Percentiles rank a stretch among this genome's conserved stretches.
phyloP scores from a whole-genome alignment of 2,888 invertebrate species.

The Megastigmus dorsalis region DNA sequence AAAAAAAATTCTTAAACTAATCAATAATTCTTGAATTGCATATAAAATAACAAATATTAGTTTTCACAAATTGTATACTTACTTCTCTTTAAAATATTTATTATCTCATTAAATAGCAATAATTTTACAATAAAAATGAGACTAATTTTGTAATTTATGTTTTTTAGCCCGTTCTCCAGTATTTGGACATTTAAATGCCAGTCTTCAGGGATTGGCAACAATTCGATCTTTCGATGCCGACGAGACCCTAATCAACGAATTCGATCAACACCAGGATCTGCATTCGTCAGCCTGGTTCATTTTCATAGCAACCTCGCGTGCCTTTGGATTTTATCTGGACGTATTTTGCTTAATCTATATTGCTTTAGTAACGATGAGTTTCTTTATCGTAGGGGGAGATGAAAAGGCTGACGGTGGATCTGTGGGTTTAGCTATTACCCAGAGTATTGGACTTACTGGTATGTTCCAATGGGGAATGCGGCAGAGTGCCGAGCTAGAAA shows the following conservation, averaged over 20 bases:
- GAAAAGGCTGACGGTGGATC: slow-evolving; percentile 79
- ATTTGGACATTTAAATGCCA: slow-evolving; percentile 93
- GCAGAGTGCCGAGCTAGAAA: slow-evolving; percentile 92
- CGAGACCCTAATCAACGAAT: slow-evolving; percentile 84
- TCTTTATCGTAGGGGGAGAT: slow-evolving; percentile 78
- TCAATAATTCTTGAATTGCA: too few relatives aligned
- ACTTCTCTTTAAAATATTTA: too few relatives aligned
- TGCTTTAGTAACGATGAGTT: slow-evolving; percentile 88
- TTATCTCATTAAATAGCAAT: too few relatives aligned
- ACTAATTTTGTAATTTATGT: background rate
- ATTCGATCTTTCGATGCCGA: slow-evolving; percentile 93
- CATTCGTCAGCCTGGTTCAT: slow-evolving; percentile 95
- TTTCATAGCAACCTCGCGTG: slow-evolving; percentile 91
- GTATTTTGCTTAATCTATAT: slow-evolving; percentile 91
- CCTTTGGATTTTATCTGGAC: slow-evolving; percentile 96
- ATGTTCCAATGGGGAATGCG: slow-evolving; percentile 94
- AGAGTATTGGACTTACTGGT: slow-evolving; percentile 86
- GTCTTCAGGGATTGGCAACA: slow-evolving; percentile 92
- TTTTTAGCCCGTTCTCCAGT: slow-evolving; percentile 92
- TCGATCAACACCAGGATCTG: slow-evolving; percentile 87
- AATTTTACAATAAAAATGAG: background rate
- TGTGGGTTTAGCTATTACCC: slow-evolving; percentile 87
- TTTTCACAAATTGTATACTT: too few relatives aligned
- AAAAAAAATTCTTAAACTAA: too few relatives aligned
- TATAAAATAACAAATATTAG: too few relatives aligned